Percentiles rank a stretch among this genome's conserved stretches.
These are phyloP conservation scores for Laodelphax striatellus DNA, from an alignment of 1,140 invertebrate genomes.

Conservation along the genomic window DNA sequence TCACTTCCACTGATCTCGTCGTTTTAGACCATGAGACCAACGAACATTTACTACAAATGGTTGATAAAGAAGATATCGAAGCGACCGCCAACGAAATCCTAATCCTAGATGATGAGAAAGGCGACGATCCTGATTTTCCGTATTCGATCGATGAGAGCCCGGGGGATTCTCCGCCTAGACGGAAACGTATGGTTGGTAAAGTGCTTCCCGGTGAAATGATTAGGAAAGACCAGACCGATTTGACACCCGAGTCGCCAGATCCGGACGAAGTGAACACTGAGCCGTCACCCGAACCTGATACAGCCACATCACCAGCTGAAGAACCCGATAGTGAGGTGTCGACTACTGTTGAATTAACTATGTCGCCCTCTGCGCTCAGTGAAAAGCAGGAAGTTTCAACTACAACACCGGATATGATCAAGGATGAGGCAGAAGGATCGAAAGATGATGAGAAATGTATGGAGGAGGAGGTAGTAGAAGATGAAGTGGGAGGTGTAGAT, in stretches of 20 bases:
- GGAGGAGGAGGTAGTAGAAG: too few relatives aligned
- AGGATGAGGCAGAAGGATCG: not conserved
- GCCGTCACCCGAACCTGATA: constrained; percentile 33
- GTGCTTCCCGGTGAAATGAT: constrained; percentile 23
- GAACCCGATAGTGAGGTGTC: constrained; percentile 21
- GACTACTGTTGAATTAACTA: not conserved
- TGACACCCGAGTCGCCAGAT: constrained; percentile 40
- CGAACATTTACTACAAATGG: constrained; percentile 33
- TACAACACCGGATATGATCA: not conserved
- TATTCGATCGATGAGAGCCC: constrained; percentile 20
- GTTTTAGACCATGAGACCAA: constrained; percentile 25
- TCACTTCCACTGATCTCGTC: constrained; percentile 18
- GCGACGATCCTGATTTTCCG: constrained; percentile 20
- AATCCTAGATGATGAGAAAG: constrained; percentile 20
- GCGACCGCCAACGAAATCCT: constrained; percentile 31
- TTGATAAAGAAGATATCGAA: constrained; percentile 27
- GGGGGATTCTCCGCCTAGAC: constrained; percentile 19
- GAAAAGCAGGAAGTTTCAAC: constrained; percentile 6
- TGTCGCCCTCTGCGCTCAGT: not conserved
- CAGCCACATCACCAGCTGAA: constrained; percentile 30
- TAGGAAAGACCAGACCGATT: constrained; percentile 19
- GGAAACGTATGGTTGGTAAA: constrained; percentile 21
- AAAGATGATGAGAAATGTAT: constrained; percentile 5
- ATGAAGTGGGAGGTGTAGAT: too few relatives aligned
- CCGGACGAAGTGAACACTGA: constrained; percentile 36